Base-by-base conservation (phyloP, 2,113 vertebrate genomes). In the Elephas maximus region DNA sequence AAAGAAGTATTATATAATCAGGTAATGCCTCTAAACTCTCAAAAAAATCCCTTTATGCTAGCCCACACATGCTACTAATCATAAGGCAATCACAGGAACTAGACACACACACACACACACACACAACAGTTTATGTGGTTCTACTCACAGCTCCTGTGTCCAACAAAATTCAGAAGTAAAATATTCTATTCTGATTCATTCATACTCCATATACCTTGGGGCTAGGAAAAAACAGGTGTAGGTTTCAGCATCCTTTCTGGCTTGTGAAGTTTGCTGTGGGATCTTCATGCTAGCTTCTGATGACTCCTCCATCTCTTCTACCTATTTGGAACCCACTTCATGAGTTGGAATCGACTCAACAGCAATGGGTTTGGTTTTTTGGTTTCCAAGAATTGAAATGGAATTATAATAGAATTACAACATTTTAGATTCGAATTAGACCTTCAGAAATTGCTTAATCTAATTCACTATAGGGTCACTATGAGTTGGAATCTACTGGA, bases 1-100 rank as follows among this genome's bases (percentile, higher is more conserved):
- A 97, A 96, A 93, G 83, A 97, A 45, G 88, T 78, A 95, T 97
- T 97, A 98, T 97, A 51, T 57, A 94, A 96, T 63, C 86, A 96
- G 74, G 93, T 98, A 98, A 98, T 94, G 79, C 90, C 93, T 97
- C 53, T 2, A 96, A 80, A 73, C 81, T 97, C 93, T 93, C 11
- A 93, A 89, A 97, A 96, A 57, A 98, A 97, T 65, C 17, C 87
- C 74, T 95, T 76, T 92, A 89, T 76, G 45, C 89, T 76, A 94
- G 94, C 86, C 88, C 80, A 94, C 91, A 88, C 77, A 97, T 97
- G 88, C 20, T 77, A 21, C 53, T 95, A 96, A 98, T 97, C 95
- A 98, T 91, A 94, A 96, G 14, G 15, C 89, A 97, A 93, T 80
- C 92, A 88, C 33, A 82, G 73, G 76, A 97, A 95, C 73, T 88